phyloP scores from a whole-genome alignment of 2,888 invertebrate genomes.

The Geophilus truncorum region DNA sequence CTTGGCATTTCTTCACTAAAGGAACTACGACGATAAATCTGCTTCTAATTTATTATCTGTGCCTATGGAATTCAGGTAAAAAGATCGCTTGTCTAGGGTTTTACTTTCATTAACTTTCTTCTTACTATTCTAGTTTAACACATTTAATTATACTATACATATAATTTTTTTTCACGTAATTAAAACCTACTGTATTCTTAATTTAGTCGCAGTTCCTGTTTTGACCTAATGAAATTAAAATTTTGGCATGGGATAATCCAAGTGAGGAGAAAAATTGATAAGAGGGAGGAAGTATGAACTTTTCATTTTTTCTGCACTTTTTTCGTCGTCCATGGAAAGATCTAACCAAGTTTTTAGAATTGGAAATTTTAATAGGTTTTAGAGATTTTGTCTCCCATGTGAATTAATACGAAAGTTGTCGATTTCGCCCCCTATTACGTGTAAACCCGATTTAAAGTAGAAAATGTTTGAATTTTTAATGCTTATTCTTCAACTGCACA shows the following conservation, averaged over 20 bases:
- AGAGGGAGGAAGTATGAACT: background rate
- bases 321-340: background rate
- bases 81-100: background rate
- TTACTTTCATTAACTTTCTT: too few relatives aligned
- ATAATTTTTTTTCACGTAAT: background rate
- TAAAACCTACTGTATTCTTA: background rate
- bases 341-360: too few relatives aligned
- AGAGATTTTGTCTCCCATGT: background rate
- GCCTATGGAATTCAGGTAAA: slow-evolving; percentile 25
- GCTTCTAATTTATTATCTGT: slow-evolving; percentile 31
- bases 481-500: too few relatives aligned
- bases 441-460: too few relatives aligned
- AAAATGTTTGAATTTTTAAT: too few relatives aligned
- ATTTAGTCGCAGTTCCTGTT: background rate
- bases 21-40: slow-evolving; percentile 1
- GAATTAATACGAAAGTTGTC: too few relatives aligned
- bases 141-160: too few relatives aligned
- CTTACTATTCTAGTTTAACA: too few relatives aligned
- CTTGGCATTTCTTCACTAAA: slow-evolving; percentile 3
- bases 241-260: background rate
- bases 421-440: too few relatives aligned
- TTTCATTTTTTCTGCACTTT: background rate
- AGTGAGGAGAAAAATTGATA: background rate
- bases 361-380: background rate
- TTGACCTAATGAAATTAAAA: background rate